Evolutionary conservation across 1,140 invertebrate genomes (phyloP).

Genomic region (Coelopa frigida): DNA sequence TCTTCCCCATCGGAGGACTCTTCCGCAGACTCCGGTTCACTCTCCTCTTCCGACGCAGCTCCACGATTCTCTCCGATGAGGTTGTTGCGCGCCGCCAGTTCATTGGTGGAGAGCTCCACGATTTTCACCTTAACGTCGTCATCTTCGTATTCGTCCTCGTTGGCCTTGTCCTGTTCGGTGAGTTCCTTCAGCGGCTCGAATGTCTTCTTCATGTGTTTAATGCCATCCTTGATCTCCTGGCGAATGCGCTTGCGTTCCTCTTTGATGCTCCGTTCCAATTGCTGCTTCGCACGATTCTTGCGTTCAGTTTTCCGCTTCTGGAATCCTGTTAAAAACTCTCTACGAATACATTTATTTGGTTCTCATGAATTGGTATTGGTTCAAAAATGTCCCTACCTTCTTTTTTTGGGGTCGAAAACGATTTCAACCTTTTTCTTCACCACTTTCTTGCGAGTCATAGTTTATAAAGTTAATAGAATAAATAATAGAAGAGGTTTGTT

Average conservation of each 20-base stretch:
- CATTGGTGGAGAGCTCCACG: conserved; percentile 59
- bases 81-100: conserved; percentile 56
- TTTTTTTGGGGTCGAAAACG: conserved; percentile 55
- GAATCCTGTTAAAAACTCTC: conserved; percentile 70
- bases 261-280: conserved; percentile 61
- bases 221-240: conserved; percentile 55
- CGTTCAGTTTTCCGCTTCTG: conserved; percentile 67
- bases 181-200: conserved; percentile 58
- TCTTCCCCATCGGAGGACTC: conserved; percentile 34
- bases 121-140: conserved; percentile 70
- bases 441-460: conserved; percentile 13
- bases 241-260: conserved; percentile 67
- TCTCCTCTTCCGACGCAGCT: conserved; percentile 44
- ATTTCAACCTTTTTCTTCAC: conserved; percentile 48
- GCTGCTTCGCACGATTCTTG: conserved; percentile 60
- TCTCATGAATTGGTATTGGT: no score
- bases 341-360: conserved; percentile 32
- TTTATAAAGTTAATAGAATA: conserved; percentile 1
- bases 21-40: conserved; percentile 38
- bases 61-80: conserved; percentile 63
- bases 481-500: conserved; percentile 4
- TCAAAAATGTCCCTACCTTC: conserved; percentile 46
- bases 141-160: conserved; percentile 61
- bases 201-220: conserved; percentile 49
- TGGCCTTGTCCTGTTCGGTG: conserved; percentile 58